Evolutionary conservation across 2,797 vertebrate species (phyloP), one percentile per base, ranked within the genome.

Genomic region (Spondyliosoma cantharus): DNA sequence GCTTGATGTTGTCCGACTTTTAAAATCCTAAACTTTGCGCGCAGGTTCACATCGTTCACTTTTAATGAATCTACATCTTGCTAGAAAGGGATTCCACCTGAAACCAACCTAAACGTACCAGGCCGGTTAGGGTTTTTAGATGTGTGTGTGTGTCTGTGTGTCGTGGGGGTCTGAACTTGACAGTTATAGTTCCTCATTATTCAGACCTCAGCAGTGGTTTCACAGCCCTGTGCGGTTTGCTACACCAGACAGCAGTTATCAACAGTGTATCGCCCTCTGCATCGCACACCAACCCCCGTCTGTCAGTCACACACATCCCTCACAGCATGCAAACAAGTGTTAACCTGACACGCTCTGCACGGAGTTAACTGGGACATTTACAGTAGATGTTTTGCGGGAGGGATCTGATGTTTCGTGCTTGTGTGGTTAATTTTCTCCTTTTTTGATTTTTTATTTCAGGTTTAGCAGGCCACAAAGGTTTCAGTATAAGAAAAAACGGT

Each of bases 111-210:
- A 81, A 13, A 11, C 56, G 4, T 20, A 59, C 15, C 7, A 3
- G 22, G 43, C 61, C 53, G 15, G 48, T 62, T 17, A 42, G 27
- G 61, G 24, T 13, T 60, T 64, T 57, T 37, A 24, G 57, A 17
- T 53, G 27, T 32, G n/a, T 71, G 67, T 17, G 16, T 37, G 42
- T 67, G 58, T 73, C 29, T 58, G 48, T 59, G 60, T 77, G 64
- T 54, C 60, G 20, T 3, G 63, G 78, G 76, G 63, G 80, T 85
- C 81, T 87, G 17, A 75, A 80, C 20, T 66, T 88, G 90, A 87
- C 92, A 87, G 91, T 93, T 92, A 89, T 64, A 90, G 89, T 93
- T 93, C 91, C 91, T 91, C 89, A 89, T 92, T 91, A 90, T 87
- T 92, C 77, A 76, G 85, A 86, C 86, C 87, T 91, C 90, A 86